Evolutionary conservation across 2,113 vertebrate species (phyloP).

Genomic region (Crotophaga sulcirostris): DNA sequence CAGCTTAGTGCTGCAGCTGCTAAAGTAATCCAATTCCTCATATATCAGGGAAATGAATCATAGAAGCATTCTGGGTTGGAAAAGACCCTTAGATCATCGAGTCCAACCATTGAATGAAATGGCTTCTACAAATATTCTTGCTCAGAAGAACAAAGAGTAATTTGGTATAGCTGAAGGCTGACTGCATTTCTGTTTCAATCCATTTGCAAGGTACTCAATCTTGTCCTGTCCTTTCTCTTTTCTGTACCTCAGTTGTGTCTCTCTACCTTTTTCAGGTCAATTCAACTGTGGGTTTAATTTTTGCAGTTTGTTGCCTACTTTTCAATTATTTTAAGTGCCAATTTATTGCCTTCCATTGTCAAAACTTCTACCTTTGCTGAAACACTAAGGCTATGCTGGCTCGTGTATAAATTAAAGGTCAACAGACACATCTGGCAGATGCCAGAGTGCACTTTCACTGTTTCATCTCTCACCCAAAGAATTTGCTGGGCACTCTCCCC

Average conservation of each 20-base stretch:
- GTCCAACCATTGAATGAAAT: too few relatives aligned
- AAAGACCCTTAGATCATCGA: too few relatives aligned
- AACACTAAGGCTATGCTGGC: neutral
- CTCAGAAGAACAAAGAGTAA: too few relatives aligned
- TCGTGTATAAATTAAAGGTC: neutral
- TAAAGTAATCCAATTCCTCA: neutral
- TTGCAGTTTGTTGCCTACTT: neutral
- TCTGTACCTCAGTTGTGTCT: too few relatives aligned
- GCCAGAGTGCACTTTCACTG: neutral
- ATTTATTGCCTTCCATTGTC: neutral
- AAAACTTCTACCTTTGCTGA: neutral
- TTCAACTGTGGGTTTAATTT: neutral
- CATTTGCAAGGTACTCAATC: too few relatives aligned
- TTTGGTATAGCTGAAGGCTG: too few relatives aligned
- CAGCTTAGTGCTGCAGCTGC: neutral
- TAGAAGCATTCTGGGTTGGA: too few relatives aligned
- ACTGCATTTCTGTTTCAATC: too few relatives aligned
- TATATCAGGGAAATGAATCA: neutral
- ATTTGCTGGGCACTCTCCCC: neutral
- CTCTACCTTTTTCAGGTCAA: neutral
- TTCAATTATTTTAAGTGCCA: neutral
- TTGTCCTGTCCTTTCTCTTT: too few relatives aligned
- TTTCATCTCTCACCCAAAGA: neutral
- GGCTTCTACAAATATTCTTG: too few relatives aligned
- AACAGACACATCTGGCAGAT: neutral